phyloP scores from a whole-genome alignment of 2,888 invertebrate genomes.

The Phyto melanocephala region DNA sequence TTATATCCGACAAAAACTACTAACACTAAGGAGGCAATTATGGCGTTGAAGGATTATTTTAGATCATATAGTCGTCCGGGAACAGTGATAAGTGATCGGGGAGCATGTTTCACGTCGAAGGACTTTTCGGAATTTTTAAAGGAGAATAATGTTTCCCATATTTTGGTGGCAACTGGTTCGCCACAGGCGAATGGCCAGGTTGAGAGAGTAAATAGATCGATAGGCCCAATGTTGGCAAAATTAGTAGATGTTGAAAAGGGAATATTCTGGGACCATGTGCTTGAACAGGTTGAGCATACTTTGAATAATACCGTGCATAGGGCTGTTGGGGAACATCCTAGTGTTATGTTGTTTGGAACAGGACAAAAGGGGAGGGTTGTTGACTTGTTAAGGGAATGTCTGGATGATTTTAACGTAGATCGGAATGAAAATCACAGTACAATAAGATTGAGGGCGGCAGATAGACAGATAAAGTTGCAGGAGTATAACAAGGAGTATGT shows the following conservation, averaged over 20 bases:
- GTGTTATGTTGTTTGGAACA: too few relatives aligned
- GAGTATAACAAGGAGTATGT: background rate
- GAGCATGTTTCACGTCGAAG: conserved; percentile 24
- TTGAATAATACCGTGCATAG: conserved; percentile 51
- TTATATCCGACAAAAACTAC: conserved; percentile 11
- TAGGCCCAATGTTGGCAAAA: conserved; percentile 48
- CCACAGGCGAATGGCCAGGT: conserved; percentile 55
- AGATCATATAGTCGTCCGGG: conserved; percentile 7
- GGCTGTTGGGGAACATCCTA: too few relatives aligned
- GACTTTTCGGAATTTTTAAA: conserved; percentile 27
- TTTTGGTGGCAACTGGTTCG: conserved; percentile 20
- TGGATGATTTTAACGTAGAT: background rate
- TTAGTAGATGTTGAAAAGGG: conserved; percentile 1
- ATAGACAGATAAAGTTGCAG: background rate
- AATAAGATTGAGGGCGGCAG: background rate
- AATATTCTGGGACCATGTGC: conserved; percentile 33
- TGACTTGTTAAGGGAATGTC: conserved; percentile 4
- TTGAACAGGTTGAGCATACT: conserved; percentile 31
- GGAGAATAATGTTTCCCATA: conserved; percentile 4
- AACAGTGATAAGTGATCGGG: conserved; percentile 6
- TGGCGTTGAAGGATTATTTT: conserved; percentile 2
- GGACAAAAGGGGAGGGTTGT: too few relatives aligned
- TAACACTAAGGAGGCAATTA: background rate
- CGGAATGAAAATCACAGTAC: background rate
- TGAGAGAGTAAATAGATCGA: too few relatives aligned